Percentiles rank a stretch among this genome's conserved stretches.
Conservation (phyloP, 2,888 invertebrate genomes). For the Syritta pipiens region DNA sequence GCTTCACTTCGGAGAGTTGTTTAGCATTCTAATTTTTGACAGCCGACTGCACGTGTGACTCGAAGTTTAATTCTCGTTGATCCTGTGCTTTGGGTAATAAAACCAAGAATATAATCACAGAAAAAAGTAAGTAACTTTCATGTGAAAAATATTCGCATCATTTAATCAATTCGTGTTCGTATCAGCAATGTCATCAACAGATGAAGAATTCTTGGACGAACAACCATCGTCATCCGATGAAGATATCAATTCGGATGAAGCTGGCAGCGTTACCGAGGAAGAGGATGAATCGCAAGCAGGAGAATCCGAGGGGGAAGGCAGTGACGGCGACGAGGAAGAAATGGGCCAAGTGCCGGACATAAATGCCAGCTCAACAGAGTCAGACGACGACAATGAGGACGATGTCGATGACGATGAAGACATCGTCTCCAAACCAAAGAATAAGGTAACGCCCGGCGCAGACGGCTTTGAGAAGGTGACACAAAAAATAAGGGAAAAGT, state of each 20-base stretch:
- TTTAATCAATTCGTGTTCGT: no score
- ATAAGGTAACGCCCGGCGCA: not conserved
- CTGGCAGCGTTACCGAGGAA: not conserved
- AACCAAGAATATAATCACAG: no score
- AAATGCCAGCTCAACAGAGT: conserved; percentile 74
- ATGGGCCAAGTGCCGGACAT: not conserved
- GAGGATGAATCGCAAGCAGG: conserved; percentile 17
- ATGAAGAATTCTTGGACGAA: conserved; percentile 14
- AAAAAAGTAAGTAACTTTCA: not conserved
- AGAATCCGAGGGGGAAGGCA: conserved; percentile 12
- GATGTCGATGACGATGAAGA: conserved; percentile 24
- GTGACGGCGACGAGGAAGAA: not conserved
- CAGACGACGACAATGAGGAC: conserved; percentile 71
- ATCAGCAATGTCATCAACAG: conserved; percentile 48
- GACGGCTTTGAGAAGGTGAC: conserved; percentile 49
- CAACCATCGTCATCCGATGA: conserved; percentile 16
- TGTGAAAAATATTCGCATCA: no score
- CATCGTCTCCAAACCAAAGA: not conserved
- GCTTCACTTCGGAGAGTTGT: no score
- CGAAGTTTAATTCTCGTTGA: not conserved
- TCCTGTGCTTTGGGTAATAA: not conserved
- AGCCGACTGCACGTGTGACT: conserved; percentile 26
- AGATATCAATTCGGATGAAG: conserved; percentile 10
- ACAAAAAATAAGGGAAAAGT: conserved; percentile 71
- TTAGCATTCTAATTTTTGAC: conserved; percentile 1